phyloP scores from a whole-genome alignment of 2,888 invertebrate genomes.

The Flabesymbios commensalis region DNA sequence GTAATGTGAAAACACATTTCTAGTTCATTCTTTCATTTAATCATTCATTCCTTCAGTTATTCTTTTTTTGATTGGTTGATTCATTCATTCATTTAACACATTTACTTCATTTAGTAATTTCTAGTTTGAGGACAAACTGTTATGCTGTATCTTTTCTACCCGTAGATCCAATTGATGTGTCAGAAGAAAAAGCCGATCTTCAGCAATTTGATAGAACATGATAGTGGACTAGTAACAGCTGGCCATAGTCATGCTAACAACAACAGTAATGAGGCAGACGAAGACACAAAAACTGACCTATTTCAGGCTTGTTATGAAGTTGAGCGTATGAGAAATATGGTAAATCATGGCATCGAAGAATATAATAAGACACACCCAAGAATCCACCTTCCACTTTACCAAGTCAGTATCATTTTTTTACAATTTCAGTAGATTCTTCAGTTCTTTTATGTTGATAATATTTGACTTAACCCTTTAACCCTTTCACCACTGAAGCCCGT shows the following conservation, averaged over 20 bases:
- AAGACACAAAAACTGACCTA: conserved; percentile 52
- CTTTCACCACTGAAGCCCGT: too few species aligned
- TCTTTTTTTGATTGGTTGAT: too few species aligned
- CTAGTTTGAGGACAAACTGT: too few species aligned
- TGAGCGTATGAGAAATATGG: conserved; percentile 29
- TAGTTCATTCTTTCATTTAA: too few species aligned
- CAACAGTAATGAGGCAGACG: conserved; percentile 42
- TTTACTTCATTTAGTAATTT: too few species aligned
- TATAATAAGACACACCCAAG: conserved; percentile 59
- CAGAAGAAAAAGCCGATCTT: conserved; percentile 50
- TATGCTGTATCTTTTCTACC: too few species aligned
- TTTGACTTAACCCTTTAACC: too few species aligned
- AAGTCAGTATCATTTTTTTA: conserved; percentile 37
- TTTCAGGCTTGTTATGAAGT: conserved; percentile 41
- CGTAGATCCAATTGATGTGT: conserved; percentile 39
- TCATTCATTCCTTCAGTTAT: too few species aligned
- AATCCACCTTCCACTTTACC: conserved; percentile 56
- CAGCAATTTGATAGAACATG: conserved; percentile 57
- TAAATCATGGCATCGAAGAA: conserved; percentile 56
- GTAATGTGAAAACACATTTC: too few species aligned
- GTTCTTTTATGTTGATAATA: background rate
- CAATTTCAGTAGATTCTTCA: background rate
- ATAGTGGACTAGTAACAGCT: conserved; percentile 58
- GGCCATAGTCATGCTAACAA: conserved; percentile 41
- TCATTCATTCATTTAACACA: too few species aligned